Conservation (phyloP, 2,797 vertebrate species). For the Chelidonichthys spinosus region DNA sequence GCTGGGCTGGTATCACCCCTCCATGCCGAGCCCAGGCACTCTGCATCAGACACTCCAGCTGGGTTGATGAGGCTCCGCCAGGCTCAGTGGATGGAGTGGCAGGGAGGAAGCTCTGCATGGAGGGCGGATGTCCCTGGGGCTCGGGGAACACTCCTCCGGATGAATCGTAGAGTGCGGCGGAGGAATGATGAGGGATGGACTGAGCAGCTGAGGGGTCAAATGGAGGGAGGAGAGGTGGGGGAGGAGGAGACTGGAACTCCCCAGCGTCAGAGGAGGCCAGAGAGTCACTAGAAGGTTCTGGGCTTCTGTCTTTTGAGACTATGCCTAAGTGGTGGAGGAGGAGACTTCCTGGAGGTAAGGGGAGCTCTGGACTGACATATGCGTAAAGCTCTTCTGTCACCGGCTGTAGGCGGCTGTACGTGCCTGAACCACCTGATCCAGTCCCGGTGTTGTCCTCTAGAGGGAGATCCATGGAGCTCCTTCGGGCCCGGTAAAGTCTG, state of each 20-base stretch:
- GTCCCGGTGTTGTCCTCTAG: conserved; percentile 85
- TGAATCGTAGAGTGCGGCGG: conserved; percentile 58
- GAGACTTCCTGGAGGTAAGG: conserved; percentile 87
- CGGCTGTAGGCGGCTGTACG: conserved; percentile 91
- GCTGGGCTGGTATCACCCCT: conserved; percentile 74
- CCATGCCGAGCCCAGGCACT: conserved; percentile 81
- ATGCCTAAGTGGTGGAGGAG: conserved; percentile 81
- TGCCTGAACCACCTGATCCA: conserved; percentile 77
- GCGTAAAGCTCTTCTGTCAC: conserved; percentile 93
- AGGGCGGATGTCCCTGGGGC: conserved; percentile 87
- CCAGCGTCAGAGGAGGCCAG: conserved; percentile 92
- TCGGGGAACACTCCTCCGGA: conserved; percentile 56
- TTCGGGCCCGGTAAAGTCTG: conserved; percentile 86
- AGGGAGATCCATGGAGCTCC: conserved; percentile 91
- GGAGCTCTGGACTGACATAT: conserved; percentile 87
- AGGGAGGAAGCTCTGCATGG: conserved; percentile 85
- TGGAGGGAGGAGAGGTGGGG: conserved; percentile 81
- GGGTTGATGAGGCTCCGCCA: conserved; percentile 84
- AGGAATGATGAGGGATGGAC: conserved; percentile 82
- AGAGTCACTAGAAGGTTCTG: conserved; percentile 95
- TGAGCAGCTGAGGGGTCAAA: conserved; percentile 81
- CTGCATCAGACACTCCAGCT: conserved; percentile 89
- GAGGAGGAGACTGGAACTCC: conserved; percentile 94
- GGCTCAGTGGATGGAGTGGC: conserved; percentile 81
- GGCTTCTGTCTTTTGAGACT: conserved; percentile 89